These are phyloP conservation scores for Venustaconcha ellipsiformis DNA, from an alignment of 1,140 invertebrate species.

Conservation along the genomic window DNA sequence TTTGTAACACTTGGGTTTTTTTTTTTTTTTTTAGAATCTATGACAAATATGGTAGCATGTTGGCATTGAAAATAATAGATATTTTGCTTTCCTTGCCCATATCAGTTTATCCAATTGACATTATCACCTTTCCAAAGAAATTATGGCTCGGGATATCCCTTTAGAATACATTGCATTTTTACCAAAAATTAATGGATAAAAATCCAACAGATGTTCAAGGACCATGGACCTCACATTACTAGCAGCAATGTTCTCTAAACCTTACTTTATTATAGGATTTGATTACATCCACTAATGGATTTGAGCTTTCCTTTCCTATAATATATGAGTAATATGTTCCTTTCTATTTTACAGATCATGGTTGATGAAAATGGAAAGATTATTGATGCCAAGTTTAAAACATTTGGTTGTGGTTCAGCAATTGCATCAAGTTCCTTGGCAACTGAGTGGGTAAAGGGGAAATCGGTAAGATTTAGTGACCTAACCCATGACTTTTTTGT, in stretches of 20 bases:
- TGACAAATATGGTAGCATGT: no score
- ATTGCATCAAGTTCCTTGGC: constrained; percentile 99
- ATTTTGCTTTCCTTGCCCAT: no score
- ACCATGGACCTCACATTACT: neutral
- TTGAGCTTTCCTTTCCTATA: neutral
- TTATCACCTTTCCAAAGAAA: no score
- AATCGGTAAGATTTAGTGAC: constrained; percentile 77
- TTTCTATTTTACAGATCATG: constrained; percentile 65
- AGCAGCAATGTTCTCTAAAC: neutral
- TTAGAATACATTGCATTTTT: no score
- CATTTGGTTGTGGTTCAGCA: constrained; percentile 99
- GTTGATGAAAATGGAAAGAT: constrained; percentile 98
- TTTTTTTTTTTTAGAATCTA: no score
- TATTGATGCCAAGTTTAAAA: constrained; percentile 99
- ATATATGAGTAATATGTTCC: neutral
- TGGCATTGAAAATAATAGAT: no score
- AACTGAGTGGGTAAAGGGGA: constrained; percentile 99
- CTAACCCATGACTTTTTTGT: no score
- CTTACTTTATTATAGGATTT: neutral
- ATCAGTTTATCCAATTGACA: no score
- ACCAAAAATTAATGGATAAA: no score
- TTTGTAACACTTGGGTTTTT: no score
- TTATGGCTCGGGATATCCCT: no score
- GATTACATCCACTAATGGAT: neutral
- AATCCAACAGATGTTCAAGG: no score